Conservation (phyloP, 2,113 vertebrate species). For the Corythoichthys haematopterus region DNA sequence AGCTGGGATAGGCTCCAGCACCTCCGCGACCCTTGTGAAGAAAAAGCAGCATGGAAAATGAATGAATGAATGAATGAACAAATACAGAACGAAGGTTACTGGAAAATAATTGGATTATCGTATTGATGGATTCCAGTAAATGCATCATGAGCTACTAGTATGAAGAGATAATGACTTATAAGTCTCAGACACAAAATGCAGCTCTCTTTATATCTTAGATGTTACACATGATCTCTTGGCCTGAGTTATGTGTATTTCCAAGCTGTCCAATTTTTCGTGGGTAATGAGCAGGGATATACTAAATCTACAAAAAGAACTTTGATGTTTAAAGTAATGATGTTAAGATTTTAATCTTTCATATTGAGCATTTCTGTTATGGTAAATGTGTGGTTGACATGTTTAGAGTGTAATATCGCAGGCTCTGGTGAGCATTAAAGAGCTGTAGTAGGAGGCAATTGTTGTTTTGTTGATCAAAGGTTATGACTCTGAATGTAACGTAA, state of each 20-base stretch:
- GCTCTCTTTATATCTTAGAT: no score
- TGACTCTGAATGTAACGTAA: background rate
- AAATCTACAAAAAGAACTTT: background rate
- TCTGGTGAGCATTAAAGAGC: background rate
- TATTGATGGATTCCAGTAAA: background rate
- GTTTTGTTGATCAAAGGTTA: background rate
- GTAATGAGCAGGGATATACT: no score
- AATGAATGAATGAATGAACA: no score
- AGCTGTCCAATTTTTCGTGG: no score
- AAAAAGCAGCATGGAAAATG: no score
- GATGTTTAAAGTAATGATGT: background rate
- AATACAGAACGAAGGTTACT: background rate
- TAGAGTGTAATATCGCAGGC: background rate
- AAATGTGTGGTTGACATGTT: background rate
- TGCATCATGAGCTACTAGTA: no score
- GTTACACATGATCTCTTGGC: no score
- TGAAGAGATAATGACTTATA: no score
- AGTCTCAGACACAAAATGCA: no score
- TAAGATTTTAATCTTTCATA: background rate
- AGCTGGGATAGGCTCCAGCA: no score
- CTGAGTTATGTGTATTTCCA: no score
- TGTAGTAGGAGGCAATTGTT: background rate
- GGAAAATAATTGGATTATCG: background rate
- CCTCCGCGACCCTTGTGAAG: no score
- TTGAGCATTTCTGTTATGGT: background rate